A percentile compares a stretch with the other conserved stretches of the same genome.
Conservation (phyloP, 2,888 invertebrate genomes). For the Seira musarum region DNA sequence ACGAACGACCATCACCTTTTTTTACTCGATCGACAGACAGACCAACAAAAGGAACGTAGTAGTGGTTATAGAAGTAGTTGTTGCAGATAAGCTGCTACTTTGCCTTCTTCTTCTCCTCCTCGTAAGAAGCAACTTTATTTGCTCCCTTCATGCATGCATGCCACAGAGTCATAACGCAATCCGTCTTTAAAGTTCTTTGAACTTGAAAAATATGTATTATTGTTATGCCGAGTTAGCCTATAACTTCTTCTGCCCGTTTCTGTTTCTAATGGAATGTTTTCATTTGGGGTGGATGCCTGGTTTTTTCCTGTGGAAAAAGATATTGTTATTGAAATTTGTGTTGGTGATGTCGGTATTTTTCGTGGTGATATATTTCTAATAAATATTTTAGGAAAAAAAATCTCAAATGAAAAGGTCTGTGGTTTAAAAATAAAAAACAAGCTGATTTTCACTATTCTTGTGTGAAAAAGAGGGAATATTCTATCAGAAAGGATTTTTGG, state of each 20-base stretch:
- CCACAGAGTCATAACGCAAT: slow-evolving; percentile 50
- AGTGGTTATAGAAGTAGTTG: neutral
- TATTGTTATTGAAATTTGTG: neutral
- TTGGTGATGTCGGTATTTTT: neutral
- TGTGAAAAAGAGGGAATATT: slow-evolving; percentile 8
- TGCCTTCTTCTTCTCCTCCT: slow-evolving; percentile 1
- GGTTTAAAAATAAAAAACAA: neutral
- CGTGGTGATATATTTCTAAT: neutral
- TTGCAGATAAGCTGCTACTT: slow-evolving; percentile 21
- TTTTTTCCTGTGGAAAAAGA: neutral
- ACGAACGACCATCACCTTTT: slow-evolving; percentile 18
- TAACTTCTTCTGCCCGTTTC: no score
- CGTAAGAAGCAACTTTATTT: slow-evolving; percentile 38
- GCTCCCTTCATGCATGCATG: slow-evolving; percentile 41
- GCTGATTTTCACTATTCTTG: neutral
- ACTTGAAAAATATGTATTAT: slow-evolving; percentile 46
- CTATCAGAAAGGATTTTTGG: neutral
- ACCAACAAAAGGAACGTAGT: neutral
- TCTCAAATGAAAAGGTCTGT: no score
- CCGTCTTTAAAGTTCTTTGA: slow-evolving; percentile 60
- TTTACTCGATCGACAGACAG: slow-evolving; percentile 24
- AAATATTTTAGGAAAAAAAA: no score
- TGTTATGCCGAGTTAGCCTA: neutral
- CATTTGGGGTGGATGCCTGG: neutral
- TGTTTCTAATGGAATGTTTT: neutral